Percentiles rank a stretch among this genome's conserved stretches.
These are phyloP conservation scores for Odocoileus hemionus DNA, from an alignment of 2,113 vertebrate species.

Conservation along the genomic window DNA sequence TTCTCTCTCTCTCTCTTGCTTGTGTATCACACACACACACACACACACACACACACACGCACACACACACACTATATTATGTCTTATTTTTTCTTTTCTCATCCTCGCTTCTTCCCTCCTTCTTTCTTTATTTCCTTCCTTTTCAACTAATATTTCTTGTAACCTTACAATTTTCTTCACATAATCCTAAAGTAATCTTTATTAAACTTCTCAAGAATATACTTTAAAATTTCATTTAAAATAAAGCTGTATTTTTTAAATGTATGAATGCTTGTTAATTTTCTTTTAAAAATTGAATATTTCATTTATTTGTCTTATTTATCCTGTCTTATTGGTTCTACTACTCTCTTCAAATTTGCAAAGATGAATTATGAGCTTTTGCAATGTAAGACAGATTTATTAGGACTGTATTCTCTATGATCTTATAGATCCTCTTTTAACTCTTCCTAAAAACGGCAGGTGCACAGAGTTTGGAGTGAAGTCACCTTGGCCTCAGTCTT, in stretches of 20 bases:
- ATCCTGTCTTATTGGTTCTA: neutral
- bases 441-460: neutral
- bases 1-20: neutral
- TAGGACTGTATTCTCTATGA: neutral
- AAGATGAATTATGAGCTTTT: neutral
- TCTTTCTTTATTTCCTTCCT: neutral
- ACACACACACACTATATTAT: neutral
- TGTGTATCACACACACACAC: neutral
- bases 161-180: neutral
- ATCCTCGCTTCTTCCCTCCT: neutral
- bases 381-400: neutral
- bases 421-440: neutral
- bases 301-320: neutral
- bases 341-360: neutral
- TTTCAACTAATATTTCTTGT: neutral
- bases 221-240: neutral
- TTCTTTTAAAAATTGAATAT: neutral
- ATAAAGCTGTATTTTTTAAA: neutral
- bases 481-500: neutral
- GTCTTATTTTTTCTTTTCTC: neutral
- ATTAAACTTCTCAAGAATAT: neutral
- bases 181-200: neutral
- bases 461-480: rapidly evolving
- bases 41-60: neutral
- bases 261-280: neutral